Evolutionary conservation across 2,113 vertebrate species (phyloP), one percentile per base, ranked within the genome.

Genomic region (Neotoma lepida): DNA sequence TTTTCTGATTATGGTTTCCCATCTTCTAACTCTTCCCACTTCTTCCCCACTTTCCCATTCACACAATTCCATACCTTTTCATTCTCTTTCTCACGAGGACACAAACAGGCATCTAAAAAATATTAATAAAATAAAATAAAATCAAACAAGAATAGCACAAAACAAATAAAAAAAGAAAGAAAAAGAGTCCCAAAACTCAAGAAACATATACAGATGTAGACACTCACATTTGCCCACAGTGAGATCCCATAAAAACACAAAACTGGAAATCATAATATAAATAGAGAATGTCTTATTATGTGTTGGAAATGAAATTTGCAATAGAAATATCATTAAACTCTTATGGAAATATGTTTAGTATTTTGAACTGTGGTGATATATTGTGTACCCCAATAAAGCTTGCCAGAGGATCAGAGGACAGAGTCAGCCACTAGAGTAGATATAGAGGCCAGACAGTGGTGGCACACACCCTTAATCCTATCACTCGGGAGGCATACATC

Each of bases 301-400:
- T 77, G 66, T 86, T 51, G 46, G 14, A 9, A 71, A 71, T 68
- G 30, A 51, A 73, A 54, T 93, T 81, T 82, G 10, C 44, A 80
- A 28, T 46, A 91, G 68, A 89, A 86, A 41, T 33, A 14, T 88
- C 73, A 86, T 54, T 22, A 86, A 70, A 64, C 22, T 49, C 46
- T 91, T 89, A 89, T 54, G 18, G 2, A 94, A 96, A 90, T 20
- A 89, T 44, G 17, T 54, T 2, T 88, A 86, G 4, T 71, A 96
- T 89, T 95, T 63, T 89, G n/a, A 70, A n/a, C 26, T n/a, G n/a
- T n/a, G n/a, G n/a, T n/a, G n/a, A n/a, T n/a, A n/a, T n/a, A n/a
- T n/a, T n/a, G n/a, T n/a, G n/a, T n/a, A n/a, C n/a, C n/a, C n/a
- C n/a, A n/a, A n/a, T n/a, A n/a, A n/a, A n/a, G n/a, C n/a, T n/a